Evolutionary conservation across 2,888 invertebrate species (phyloP), one percentile per base, ranked within the genome.

Genomic region (Sminthurides aquaticus): DNA sequence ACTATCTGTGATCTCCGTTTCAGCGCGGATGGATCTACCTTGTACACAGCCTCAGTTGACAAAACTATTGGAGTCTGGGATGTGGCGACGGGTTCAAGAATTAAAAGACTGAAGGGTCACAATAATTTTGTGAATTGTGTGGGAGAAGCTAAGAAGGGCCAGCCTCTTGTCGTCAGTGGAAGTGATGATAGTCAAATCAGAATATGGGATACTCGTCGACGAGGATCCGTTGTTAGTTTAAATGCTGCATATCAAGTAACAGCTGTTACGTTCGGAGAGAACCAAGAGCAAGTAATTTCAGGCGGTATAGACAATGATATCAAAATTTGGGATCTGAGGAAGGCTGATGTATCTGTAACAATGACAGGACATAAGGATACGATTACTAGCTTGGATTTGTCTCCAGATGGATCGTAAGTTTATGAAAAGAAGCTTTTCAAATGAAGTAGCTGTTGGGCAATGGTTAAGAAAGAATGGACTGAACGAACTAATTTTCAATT

Each of bases 21-120:
- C 43, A 74, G 72, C 49, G 71, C 69, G 49, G 75, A 77, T 68
- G 93, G 92, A 0, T 81, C 85, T n/a, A 85, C 88, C 71, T 81
- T 98, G 49, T 92, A 90, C 78, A 89, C 95, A 0, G 90, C 94
- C 62, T 90, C 94, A 43, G 96, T 97, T 0, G 99, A 99, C 80
- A 90, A 90, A 77, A 95, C 94, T 0, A 82, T 98, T 5, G 93
- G 93, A 0, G 84, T 98, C 52, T 99, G 98, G 97, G 99, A 99
- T 77, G 85, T 96, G 64, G 87, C 88, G 18, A 91, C 89, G 0
- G 92, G 94, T 0, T 86, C 86, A 1, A 82, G 98, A 69, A 84
- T 97, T 24, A 91, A 97, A 72, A 92, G 92, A 76, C 82, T 95
- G 3, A 94, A 90, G 80, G 92, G 91, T 75, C 79, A 79, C 64